A percentile compares a stretch with the other conserved stretches of the same genome.
Conservation (phyloP, 2,113 vertebrate species). For the Trogon surrucura region DNA sequence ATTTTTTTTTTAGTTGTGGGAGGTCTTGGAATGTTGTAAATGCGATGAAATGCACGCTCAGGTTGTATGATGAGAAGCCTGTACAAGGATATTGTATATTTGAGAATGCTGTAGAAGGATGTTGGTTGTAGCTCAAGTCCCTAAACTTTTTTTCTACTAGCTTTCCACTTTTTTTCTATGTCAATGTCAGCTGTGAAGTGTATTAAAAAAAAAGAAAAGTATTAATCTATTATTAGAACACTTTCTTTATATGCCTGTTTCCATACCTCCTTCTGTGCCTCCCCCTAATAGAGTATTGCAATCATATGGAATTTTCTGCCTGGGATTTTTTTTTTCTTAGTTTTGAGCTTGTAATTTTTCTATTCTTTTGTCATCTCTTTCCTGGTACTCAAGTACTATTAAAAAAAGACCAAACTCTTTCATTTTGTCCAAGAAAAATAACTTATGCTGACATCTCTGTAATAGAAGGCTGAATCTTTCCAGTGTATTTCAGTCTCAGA, state of each 20-base stretch:
- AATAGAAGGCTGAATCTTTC: neutral
- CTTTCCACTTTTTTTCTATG: neutral
- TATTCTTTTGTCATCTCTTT: neutral
- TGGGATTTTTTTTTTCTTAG: neutral
- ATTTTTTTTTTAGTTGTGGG: neutral
- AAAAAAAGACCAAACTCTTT: neutral
- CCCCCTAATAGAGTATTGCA: neutral
- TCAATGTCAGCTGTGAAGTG: neutral
- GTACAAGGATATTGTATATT: neutral
- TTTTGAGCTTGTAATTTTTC: neutral
- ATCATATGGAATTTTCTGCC: neutral
- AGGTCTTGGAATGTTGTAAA: neutral
- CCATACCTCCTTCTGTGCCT: neutral
- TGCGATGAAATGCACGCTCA: neutral
- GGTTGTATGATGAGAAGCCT: neutral
- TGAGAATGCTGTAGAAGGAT: neutral
- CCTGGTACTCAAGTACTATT: neutral
- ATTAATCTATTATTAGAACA: neutral
- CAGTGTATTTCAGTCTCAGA: neutral
- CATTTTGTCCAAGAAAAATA: neutral
- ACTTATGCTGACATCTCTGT: neutral
- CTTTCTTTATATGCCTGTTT: neutral
- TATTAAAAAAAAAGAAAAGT: neutral
- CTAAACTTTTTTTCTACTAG: neutral
- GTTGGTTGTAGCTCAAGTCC: neutral